Evolutionary conservation across 1,140 invertebrate genomes (phyloP), one percentile per base, ranked within the genome.

Genomic region (Zaprionus kolodkinae): DNA sequence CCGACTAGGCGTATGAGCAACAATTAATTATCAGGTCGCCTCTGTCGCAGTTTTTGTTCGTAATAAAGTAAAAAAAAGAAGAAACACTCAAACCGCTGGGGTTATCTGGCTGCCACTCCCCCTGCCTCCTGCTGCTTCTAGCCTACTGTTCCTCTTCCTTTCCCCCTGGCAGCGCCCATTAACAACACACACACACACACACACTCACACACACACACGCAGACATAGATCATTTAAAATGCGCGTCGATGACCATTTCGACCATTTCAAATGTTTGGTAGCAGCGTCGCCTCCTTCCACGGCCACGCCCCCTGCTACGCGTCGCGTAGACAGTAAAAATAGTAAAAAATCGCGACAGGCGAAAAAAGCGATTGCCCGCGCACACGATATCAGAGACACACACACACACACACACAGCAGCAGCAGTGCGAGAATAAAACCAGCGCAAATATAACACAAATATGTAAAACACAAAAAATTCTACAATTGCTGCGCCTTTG

Each of bases 221-320:
- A 64, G 61, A 81, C 85, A 89, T 89, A 89, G 81, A 89, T 89
- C 85, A 89, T 89, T 89, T 89, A 89, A 89, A 89, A 89, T 89
- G 85, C 85, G 86, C 81, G 86, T 85, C 86, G 84, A 88, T 88
- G 85, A 84, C 73, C 78, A 89, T 86, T 86, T 86, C 79, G 38
- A 50, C 45, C 45, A 50, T 50, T 50, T 50, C 45, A 89, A 88
- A 89, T 90, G 85, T 73, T 84, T 84, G 72, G 72, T 36, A 69
- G 59, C 66, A 13, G 6, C 30, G 17, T n/a, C 30, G 17, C 45
- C 35, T 50, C 21, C 21, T 21, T 2, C 21, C 21, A 60, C 69
- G 57, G 59, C 68, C 61, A 64, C 63, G 43, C 72, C 67, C 63
- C 48, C 17, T 64, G 43, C 38, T 40, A 54, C 50, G 54, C 71